phyloP scores from a whole-genome alignment of 2,113 vertebrate genomes.

The Lophotis ruficrista region DNA sequence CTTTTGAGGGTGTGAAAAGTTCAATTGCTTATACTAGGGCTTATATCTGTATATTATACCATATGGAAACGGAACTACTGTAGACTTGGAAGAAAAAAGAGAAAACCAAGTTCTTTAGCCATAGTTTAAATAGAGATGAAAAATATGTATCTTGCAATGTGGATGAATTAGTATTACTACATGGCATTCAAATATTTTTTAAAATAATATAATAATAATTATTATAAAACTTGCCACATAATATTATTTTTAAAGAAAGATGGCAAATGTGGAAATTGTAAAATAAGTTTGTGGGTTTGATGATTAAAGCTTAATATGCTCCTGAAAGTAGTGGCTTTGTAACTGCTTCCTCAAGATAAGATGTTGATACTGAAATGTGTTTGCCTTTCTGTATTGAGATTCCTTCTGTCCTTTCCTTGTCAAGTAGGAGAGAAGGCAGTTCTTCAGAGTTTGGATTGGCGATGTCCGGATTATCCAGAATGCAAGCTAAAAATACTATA shows the following conservation, averaged over 20 bases:
- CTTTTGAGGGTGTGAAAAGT: conserved; percentile 97
- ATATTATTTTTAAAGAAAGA: background rate
- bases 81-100: conserved; percentile 77
- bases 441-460: background rate
- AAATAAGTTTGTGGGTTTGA: background rate
- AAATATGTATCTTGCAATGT: background rate
- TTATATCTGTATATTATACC: conserved; percentile 80
- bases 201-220: background rate
- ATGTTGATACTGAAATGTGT: background rate
- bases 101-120: conserved; percentile 70
- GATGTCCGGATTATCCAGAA: background rate
- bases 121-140: conserved; percentile 73
- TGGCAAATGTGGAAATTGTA: background rate
- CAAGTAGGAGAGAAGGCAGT: background rate
- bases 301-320: background rate
- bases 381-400: background rate
- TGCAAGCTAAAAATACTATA: background rate
- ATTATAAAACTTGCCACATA: background rate
- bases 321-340: background rate
- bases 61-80: conserved; percentile 83
- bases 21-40: conserved; percentile 89
- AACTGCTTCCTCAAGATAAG: background rate
- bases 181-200: background rate
- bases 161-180: background rate
- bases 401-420: background rate